Evolutionary conservation across 1,140 invertebrate genomes (phyloP), one percentile per base, ranked within the genome.

Genomic region (Stegodyphus mimosarum): DNA sequence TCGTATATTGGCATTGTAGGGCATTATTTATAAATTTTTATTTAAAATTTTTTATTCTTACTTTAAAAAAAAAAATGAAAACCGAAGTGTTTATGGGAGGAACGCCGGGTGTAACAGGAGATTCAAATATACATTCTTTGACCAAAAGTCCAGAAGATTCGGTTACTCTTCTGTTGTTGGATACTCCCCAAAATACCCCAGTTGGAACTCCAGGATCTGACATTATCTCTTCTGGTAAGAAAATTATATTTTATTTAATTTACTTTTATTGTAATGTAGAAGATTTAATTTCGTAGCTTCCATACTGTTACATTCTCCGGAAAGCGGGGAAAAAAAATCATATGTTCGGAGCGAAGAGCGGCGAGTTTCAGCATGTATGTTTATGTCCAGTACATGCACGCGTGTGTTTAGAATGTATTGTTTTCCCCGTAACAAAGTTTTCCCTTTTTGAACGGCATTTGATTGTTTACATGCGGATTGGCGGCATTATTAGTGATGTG

Each of bases 151-250:
- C 48, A 7, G 79, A 81, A 52, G 72, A 84, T 69, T 6, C 64
- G 2, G 72, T 70, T 6, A 52, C 75, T 51, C 66, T 86, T 13
- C 52, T 86, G 60, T 51, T 85, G n/a, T 70, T 86, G 75, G 83
- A 86, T 73, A 78, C 83, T 7, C 83, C 83, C 7, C 67, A 79
- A 13, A 73, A 78, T 33, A 78, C 83, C 5, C 83, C 83, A 9
- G 60, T 86, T 73, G 83, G 83, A 66, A 86, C 67, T 52, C 83
- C 83, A 49, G 83, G 52, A 18, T 86, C 75, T 53, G 83, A 78
- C 64, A 77, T 77, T 52, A 11, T 73, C 15, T 52, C 69, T 48
- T 17, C 71, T n/a, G 51, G 71, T 73, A 73, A 73, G 71, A 51
- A 11, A 2, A 67, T 67, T 67, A 10, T 10, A 60, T 60, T 60